Conservation (phyloP, 2,113 vertebrate genomes). For the Loxodonta africana region DNA sequence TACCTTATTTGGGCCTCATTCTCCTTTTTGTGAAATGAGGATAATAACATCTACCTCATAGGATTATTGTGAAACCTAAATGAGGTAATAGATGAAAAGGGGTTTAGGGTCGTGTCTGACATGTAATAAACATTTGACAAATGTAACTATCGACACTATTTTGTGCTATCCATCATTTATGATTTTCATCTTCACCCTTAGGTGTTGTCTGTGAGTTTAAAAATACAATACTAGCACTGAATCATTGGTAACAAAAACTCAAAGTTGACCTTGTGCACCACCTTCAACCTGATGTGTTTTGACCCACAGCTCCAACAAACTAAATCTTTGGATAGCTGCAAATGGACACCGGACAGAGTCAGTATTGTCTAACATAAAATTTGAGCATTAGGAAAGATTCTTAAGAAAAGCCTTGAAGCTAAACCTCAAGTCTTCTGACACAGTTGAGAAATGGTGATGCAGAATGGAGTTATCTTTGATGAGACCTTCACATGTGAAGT, state of each 20-base stretch:
- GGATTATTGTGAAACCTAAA: background rate
- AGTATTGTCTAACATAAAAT: background rate
- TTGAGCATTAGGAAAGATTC: background rate
- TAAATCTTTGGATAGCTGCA: background rate
- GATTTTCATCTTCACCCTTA: background rate
- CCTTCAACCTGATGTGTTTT: background rate
- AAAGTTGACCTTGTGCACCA: background rate
- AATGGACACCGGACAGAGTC: background rate
- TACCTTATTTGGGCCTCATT: background rate
- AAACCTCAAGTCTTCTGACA: background rate
- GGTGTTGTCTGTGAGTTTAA: background rate
- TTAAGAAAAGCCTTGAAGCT: background rate
- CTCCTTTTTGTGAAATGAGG: background rate
- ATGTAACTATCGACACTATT: background rate
- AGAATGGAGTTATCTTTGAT: background rate
- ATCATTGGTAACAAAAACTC: background rate
- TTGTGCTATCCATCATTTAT: background rate
- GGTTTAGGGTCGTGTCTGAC: background rate
- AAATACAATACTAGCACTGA: background rate
- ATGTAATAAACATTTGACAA: background rate
- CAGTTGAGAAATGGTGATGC: background rate
- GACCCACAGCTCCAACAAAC: background rate
- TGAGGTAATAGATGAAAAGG: background rate
- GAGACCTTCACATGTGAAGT: background rate
- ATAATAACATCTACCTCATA: background rate